Base-by-base conservation (phyloP, 2,113 vertebrate genomes). In the Cynocephalus volans region DNA sequence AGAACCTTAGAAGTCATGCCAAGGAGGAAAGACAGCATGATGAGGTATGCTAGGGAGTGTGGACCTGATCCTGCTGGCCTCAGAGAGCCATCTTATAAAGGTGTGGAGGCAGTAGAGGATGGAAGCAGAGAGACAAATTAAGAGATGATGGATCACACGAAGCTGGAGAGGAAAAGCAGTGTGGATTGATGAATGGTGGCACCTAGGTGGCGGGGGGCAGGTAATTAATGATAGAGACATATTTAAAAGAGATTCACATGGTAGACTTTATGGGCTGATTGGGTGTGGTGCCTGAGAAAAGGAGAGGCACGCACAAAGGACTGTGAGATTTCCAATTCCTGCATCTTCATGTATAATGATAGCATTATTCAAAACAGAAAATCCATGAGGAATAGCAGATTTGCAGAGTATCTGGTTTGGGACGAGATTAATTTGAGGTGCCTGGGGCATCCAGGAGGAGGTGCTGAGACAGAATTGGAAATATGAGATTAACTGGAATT, bases 311-410 rank as follows among this genome's bases (percentile, higher is more conserved):
- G 28, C 19, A 50, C 15, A 67, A 95, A 62, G 58, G 45, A 62
- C 14, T 52, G 17, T 67, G 54, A 85, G 70, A 14, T 54, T 90
- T 82, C 31, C 64, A 52, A 81, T 89, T 81, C 36, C 77, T 73
- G 41, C 33, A 69, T 93, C 45, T 94, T 84, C 33, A 13, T 84
- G 23, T 62, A 9, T 62, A 92, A 84, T 70, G 8, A 70, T 26
- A 80, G 1, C 28, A 88, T 95, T 82, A 52, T 60, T 84, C 31
- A 85, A 95, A 97, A 83, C 67, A 93, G 48, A 36, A 77, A 91
- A 54, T 56, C 14, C 65, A 75, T 33, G 28, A 84, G 19, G 3
- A 84, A 79, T 60, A 76, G 52, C 54, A 83, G 31, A 88, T 50
- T 88, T 58, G 13, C 80, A 84, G 33, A 97, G 24, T 15, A 65